Conservation (phyloP, 2,797 vertebrate genomes). For the Diplodus sargus region DNA sequence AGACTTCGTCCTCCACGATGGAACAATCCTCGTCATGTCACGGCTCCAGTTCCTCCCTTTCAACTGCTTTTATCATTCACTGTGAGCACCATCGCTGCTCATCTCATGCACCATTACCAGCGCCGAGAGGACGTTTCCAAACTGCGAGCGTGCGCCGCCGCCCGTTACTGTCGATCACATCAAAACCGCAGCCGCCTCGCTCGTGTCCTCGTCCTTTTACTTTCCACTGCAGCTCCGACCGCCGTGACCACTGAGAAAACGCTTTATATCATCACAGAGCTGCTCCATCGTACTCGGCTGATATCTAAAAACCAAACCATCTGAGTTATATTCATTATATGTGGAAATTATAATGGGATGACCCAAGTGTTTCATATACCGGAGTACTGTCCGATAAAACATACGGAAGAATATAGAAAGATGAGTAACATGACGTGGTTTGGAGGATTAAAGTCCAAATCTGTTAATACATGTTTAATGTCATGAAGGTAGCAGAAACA, state of each 20-base stretch:
- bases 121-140: constrained; percentile 13
- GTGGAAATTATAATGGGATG: not conserved
- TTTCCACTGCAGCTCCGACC: constrained; percentile 43
- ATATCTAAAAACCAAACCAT: constrained; percentile 10
- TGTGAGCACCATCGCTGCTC: constrained; percentile 3
- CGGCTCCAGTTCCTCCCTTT: not conserved
- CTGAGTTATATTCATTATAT: not conserved
- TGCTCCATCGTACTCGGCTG: constrained; percentile 10
- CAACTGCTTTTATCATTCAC: constrained; percentile 1
- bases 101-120: constrained; percentile 30
- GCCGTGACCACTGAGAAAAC: not conserved
- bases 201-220: not conserved
- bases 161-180: constrained; percentile 27
- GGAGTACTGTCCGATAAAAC: too few species aligned
- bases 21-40: constrained; percentile 34
- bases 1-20: not conserved
- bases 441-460: too few species aligned
- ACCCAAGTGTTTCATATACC: not conserved
- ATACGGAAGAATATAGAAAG: too few species aligned
- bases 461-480: too few species aligned
- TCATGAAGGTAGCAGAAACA: too few species aligned
- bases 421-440: too few species aligned
- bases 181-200: constrained; percentile 25
- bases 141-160: not conserved
- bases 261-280: not conserved